These are phyloP conservation scores for Neomonachus schauinslandi DNA, from an alignment of 2,113 vertebrate species.

Conservation along the genomic window DNA sequence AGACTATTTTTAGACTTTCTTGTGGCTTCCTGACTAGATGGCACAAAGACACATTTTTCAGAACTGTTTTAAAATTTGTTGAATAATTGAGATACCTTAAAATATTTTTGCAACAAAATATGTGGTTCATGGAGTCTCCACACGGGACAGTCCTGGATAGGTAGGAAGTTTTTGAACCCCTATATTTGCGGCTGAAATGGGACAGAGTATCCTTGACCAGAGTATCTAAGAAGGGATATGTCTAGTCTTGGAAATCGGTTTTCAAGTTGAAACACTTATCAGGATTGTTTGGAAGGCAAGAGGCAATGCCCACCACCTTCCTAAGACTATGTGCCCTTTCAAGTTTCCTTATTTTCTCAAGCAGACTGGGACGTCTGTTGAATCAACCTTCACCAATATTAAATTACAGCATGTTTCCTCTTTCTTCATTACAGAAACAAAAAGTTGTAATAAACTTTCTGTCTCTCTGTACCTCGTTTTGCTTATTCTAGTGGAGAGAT, in stretches of 20 bases:
- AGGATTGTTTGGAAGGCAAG: not conserved
- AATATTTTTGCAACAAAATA: not conserved
- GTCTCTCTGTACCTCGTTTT: slow-evolving; percentile 69
- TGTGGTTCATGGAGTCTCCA: not conserved
- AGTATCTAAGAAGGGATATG: not conserved
- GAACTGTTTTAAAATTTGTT: not conserved
- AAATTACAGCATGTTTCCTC: slow-evolving; percentile 79
- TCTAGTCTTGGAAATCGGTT: not conserved
- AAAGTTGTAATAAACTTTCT: slow-evolving; percentile 77
- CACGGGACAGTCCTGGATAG: not conserved
- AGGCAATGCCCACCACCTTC: not conserved
- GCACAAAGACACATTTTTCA: not conserved
- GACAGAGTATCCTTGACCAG: not conserved
- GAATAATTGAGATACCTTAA: not conserved
- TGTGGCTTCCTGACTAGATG: not conserved
- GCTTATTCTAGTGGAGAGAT: slow-evolving; percentile 47
- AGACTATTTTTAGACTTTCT: not conserved
- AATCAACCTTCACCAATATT: slow-evolving; percentile 68
- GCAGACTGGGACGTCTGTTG: slow-evolving; percentile 48
- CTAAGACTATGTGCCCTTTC: not conserved
- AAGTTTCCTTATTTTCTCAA: slow-evolving; percentile 49
- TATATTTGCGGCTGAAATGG: not conserved
- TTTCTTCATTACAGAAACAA: slow-evolving; percentile 55
- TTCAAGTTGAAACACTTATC: not conserved
- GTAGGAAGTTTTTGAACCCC: not conserved